A percentile compares a stretch with the other conserved stretches of the same genome.
phyloP scores from a whole-genome alignment of 2,113 vertebrate genomes.

The Cyanocitta stelleri region DNA sequence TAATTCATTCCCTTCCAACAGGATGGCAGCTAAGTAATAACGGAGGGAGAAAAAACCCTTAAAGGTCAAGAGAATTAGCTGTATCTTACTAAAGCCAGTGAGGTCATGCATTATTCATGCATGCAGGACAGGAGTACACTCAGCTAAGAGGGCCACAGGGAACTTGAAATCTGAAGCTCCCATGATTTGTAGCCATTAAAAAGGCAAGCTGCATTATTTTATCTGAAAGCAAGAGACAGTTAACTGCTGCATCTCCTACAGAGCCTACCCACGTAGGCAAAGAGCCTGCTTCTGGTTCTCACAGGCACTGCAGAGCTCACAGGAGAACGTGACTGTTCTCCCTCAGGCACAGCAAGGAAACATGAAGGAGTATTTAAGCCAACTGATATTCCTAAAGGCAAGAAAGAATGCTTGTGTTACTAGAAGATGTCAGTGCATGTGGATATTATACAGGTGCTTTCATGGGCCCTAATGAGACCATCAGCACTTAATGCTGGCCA shows the following conservation, averaged over 20 bases:
- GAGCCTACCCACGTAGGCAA: neutral
- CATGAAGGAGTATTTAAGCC: neutral
- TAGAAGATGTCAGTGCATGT: neutral
- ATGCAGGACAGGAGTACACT: neutral
- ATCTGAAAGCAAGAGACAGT: neutral
- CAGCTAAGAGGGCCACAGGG: neutral
- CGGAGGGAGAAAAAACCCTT: neutral
- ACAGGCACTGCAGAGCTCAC: neutral
- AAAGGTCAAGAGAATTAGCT: conserved; percentile 11
- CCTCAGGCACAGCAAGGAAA: neutral
- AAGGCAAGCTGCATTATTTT: neutral
- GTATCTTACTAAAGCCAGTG: neutral
- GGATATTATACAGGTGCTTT: neutral
- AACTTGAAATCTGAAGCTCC: neutral
- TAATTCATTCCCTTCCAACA: neutral
- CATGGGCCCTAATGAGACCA: neutral
- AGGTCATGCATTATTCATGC: conserved; percentile 11
- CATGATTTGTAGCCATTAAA: neutral
- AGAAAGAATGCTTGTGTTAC: neutral
- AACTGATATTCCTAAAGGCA: neutral
- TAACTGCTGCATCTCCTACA: neutral
- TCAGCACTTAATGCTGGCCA: neutral
- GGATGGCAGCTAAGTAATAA: neutral
- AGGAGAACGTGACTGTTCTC: neutral
- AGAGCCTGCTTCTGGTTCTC: neutral